Evolutionary conservation across 2,888 invertebrate species (phyloP), one percentile per base, ranked within the genome.

Genomic region (Netelia inedita): DNA sequence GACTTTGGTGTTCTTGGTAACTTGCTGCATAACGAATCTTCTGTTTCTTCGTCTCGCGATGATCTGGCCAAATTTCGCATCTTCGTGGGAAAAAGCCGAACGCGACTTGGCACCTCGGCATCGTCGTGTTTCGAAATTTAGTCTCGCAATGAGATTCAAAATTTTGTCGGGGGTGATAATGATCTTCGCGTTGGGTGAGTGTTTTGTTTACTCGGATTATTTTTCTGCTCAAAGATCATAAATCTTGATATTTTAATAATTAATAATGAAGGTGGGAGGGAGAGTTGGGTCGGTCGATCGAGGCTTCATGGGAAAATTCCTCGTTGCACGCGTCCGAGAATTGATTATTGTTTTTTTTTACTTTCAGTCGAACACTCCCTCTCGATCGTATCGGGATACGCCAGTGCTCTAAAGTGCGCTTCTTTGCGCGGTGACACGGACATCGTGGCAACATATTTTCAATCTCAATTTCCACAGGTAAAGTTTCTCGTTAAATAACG

Each of bases 321-420:
- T 28, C 75, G 79, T 11, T 6, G 23, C 23, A 5, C 23, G 23
- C 0, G 86, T 83, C 66, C 1, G 23, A 3, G 43, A 65, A 63
- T 74, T 50, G 9, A 55, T 72, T 28, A 11, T 21, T 53, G 73
- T 73, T 59, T 66, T 55, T 50, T 53, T 75, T 68, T 57, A 8
- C 35, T 87, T 28, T 71, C 89, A 96, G 96, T 95, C 76, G 96
- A 96, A 88, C 96, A 96, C 87, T 85, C 94, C 19, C 88, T 96
- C 50, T 96, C 96, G 69, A 95, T 96, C 93, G 89, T 95, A 59
- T 94, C 95, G 0, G 95, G 95, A 1, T 94, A 95, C 1, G 94
- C 94, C 9, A 94, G 94, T 14, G 94, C 95, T 0, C 89, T 91
- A 1, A 94, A 94, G 8, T 95, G 95, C 84, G 92, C 94, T 2